Conservation (phyloP, 2,113 vertebrate species). For the Phrynocephalus versicolor region DNA sequence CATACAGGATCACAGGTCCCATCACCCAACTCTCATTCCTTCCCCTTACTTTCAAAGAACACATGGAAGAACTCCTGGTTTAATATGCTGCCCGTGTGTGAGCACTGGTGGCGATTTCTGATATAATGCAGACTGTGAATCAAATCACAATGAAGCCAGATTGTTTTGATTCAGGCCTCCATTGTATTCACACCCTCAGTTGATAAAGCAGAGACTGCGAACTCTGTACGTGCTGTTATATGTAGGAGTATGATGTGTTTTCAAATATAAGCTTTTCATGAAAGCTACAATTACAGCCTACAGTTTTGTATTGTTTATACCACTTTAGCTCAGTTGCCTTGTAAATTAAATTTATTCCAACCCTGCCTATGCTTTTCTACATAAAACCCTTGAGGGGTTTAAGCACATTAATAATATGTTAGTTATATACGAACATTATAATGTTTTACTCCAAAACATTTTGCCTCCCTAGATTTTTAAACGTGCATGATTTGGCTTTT, state of each 20-base stretch:
- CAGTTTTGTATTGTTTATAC: neutral
- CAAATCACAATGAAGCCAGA: too few relatives aligned
- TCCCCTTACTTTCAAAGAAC: too few relatives aligned
- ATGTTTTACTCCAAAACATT: neutral
- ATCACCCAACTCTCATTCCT: too few relatives aligned
- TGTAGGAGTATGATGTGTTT: neutral
- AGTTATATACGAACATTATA: neutral
- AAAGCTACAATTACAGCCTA: neutral
- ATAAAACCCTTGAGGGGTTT: neutral
- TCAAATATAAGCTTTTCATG: neutral
- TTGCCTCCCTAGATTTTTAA: neutral
- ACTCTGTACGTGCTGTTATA: neutral
- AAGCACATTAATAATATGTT: neutral
- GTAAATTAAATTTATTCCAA: constrained; percentile 15
- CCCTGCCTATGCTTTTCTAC: neutral
- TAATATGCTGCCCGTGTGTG: too few relatives aligned
- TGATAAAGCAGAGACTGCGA: neutral
- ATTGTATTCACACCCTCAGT: neutral
- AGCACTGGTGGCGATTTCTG: too few relatives aligned
- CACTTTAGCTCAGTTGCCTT: neutral
- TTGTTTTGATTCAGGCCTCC: too few relatives aligned
- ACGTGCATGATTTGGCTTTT: neutral
- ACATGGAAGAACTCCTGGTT: too few relatives aligned
- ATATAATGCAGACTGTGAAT: too few relatives aligned
- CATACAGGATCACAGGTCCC: too few relatives aligned